Evolutionary conservation across 2,888 invertebrate species (phyloP).

Genomic region (Eumacrocentrus americanus): DNA sequence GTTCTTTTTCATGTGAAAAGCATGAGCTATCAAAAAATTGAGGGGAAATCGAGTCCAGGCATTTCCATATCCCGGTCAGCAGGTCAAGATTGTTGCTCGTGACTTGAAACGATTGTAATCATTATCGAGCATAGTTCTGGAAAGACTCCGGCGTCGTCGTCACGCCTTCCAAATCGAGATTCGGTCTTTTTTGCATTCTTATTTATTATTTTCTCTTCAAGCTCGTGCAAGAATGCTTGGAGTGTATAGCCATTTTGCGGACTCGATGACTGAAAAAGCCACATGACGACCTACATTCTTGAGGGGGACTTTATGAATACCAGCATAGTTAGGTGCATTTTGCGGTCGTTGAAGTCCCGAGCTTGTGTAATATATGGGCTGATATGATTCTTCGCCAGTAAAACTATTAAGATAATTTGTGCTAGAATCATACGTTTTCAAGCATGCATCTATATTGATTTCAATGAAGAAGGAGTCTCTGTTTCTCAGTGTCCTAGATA

Average conservation of each 20-base stretch:
- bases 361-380: no score
- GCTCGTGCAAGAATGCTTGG: neutral
- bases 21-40: no score
- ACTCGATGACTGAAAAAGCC: constrained; percentile 21
- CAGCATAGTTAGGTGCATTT: no score
- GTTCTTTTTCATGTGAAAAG: no score
- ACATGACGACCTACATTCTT: constrained; percentile 32
- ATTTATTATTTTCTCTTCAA: neutral
- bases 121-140: neutral
- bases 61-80: constrained; percentile 38
- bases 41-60: no score
- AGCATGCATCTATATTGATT: no score
- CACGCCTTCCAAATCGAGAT: neutral
- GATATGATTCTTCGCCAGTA: no score
- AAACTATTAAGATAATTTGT: no score
- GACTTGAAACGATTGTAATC: neutral
- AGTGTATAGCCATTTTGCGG: neutral
- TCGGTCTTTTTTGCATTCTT: neutral
- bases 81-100: constrained; percentile 32
- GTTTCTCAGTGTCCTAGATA: no score
- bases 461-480: constrained; percentile 2
- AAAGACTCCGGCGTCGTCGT: neutral
- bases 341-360: no score
- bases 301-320: no score
- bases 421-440: no score